These are phyloP conservation scores for Rhabdornis inornatus DNA, from an alignment of 2,113 vertebrate genomes.

Conservation along the genomic window DNA sequence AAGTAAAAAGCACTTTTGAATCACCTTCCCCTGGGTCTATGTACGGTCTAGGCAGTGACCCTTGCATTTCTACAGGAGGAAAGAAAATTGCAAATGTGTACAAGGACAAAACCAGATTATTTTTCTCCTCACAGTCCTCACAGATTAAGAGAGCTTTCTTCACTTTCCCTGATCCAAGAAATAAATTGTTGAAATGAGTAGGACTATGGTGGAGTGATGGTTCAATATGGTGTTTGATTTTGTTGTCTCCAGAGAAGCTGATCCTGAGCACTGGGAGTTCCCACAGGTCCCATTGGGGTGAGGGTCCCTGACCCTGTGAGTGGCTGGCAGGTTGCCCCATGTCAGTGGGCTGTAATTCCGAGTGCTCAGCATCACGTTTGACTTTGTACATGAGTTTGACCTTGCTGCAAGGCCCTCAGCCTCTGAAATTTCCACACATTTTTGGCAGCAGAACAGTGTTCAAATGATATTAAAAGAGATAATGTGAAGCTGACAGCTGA, in stretches of 20 bases:
- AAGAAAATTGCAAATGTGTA: neutral
- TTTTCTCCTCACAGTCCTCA: neutral
- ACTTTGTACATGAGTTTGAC: neutral
- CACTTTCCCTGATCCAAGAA: neutral
- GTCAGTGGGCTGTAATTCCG: neutral
- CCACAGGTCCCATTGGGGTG: fast-evolving
- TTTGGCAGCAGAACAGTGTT: neutral
- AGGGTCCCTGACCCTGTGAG: neutral
- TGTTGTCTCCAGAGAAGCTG: neutral
- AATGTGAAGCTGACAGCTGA: neutral
- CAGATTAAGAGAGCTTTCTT: neutral
- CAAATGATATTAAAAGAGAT: neutral
- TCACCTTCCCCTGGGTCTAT: neutral
- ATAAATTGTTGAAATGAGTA: neutral
- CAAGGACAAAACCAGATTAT: neutral
- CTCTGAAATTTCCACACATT: neutral
- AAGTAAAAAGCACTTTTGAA: neutral
- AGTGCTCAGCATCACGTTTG: neutral
- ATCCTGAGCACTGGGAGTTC: neutral
- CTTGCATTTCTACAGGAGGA: neutral
- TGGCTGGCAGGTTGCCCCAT: neutral
- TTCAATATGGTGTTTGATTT: neutral
- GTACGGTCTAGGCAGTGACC: neutral
- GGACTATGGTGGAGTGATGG: neutral
- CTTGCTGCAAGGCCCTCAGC: neutral